A percentile compares a stretch with the other conserved stretches of the same genome.
Evolutionary conservation across 2,113 vertebrate species (phyloP).

Genomic region (Sebastes schlegelii): DNA sequence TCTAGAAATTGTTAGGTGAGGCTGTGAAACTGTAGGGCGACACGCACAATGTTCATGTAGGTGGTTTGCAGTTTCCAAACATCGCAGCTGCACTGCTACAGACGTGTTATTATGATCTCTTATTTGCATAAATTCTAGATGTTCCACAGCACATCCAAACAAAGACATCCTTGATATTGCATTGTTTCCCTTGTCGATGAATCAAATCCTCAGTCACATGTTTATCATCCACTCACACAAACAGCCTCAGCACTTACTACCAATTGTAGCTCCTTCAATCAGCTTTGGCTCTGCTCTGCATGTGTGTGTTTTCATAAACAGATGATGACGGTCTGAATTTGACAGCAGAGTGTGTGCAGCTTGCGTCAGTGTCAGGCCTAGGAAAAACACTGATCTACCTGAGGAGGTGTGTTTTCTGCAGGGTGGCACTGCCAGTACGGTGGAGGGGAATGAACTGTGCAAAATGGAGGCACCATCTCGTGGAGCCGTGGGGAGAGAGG

Average conservation of each 20-base stretch:
- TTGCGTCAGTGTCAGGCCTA: conserved; percentile 9
- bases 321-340: conserved; percentile 22
- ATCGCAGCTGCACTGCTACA: neutral
- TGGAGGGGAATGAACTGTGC: conserved; percentile 25
- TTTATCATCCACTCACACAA: conserved; percentile 45
- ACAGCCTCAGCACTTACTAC: conserved; percentile 30
- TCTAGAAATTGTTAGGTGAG: conserved; percentile 9
- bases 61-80: conserved; percentile 5
- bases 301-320: neutral
- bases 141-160: neutral
- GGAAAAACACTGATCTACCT: conserved; percentile 23
- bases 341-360: conserved; percentile 3
- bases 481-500: neutral
- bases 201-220: conserved; percentile 13
- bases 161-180: neutral
- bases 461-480: conserved; percentile 46
- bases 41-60: neutral
- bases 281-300: conserved; percentile 16
- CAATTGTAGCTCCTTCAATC: conserved; percentile 43
- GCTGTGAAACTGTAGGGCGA: neutral
- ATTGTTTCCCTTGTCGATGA: neutral
- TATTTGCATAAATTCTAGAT: conserved; percentile 27
- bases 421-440: conserved; percentile 7
- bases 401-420: conserved; percentile 35
- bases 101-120: neutral